phyloP scores from a whole-genome alignment of 2,113 vertebrate genomes.

The Sphyrna mokarran region DNA sequence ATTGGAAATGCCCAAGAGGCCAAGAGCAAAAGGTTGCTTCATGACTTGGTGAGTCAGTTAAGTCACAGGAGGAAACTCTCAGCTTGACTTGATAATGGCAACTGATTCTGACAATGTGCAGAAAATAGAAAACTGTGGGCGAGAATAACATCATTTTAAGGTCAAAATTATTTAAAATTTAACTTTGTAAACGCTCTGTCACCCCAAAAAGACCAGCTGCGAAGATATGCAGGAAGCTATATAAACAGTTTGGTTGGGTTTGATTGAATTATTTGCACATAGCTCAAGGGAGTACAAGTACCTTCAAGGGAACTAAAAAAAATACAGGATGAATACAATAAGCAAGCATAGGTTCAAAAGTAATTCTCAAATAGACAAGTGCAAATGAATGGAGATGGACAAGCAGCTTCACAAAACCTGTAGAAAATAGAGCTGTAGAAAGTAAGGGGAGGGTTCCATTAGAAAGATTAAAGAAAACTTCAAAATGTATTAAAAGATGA shows the following conservation, averaged over 20 bases:
- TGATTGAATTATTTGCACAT: not conserved
- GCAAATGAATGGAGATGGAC: not conserved
- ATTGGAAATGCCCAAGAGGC: not conserved
- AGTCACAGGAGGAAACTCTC: not conserved
- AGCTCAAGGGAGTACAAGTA: not conserved
- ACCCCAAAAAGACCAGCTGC: not conserved
- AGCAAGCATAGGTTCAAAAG: not conserved
- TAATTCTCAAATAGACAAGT: not conserved
- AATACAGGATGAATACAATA: not conserved
- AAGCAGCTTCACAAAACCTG: not conserved
- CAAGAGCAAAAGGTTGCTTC: not conserved
- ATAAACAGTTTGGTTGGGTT: not conserved
- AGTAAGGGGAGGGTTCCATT: not conserved
- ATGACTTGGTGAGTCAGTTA: not conserved
- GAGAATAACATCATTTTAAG: not conserved
- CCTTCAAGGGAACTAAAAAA: not conserved
- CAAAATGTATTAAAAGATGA: not conserved
- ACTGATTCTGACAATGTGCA: not conserved
- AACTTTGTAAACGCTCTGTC: not conserved
- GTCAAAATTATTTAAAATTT: not conserved
- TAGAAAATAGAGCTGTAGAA: not conserved
- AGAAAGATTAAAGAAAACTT: not conserved
- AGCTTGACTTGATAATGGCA: not conserved
- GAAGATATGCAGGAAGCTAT: not conserved
- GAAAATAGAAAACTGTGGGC: not conserved